phyloP scores from a whole-genome alignment of 2,888 invertebrate species.

The Caenorhabditis wallacei region DNA sequence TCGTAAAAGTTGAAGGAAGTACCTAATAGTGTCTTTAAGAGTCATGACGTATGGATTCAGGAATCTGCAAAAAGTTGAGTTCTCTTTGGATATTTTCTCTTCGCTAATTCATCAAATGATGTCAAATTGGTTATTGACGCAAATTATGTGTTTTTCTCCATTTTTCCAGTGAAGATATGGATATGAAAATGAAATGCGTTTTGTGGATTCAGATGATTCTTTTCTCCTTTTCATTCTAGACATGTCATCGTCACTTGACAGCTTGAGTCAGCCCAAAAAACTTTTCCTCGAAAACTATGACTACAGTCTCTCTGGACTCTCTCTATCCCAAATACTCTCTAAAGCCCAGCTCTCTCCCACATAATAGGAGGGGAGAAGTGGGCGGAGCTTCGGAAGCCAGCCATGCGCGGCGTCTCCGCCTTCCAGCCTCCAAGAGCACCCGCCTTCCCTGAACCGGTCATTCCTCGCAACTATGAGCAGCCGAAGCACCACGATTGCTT shows the following conservation, averaged over 20 bases:
- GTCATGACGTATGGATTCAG: slow-evolving; percentile 14
- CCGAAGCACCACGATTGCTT: slow-evolving; percentile 65
- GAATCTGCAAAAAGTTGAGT: slow-evolving; percentile 8
- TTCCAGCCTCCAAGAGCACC: slow-evolving; percentile 35
- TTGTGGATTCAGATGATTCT: slow-evolving; percentile 8
- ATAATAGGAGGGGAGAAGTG: slow-evolving; percentile 17
- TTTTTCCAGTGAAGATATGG: neutral
- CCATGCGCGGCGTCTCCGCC: slow-evolving; percentile 57
- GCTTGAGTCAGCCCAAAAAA: neutral
- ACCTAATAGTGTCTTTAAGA: slow-evolving; percentile 2
- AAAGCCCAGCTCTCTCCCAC: neutral
- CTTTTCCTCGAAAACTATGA: slow-evolving; percentile 13
- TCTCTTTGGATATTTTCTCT: neutral
- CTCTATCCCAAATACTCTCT: slow-evolving; percentile 1
- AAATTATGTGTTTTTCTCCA: slow-evolving; percentile 1
- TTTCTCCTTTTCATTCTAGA: slow-evolving; percentile 2
- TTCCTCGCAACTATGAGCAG: slow-evolving; percentile 70
- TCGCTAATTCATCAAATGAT: slow-evolving; percentile 27
- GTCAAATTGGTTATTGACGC: slow-evolving; percentile 6
- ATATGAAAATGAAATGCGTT: neutral
- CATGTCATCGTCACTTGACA: slow-evolving; percentile 39
- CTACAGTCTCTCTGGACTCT: slow-evolving; percentile 37
- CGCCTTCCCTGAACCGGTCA: slow-evolving; percentile 53
- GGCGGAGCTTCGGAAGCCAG: slow-evolving; percentile 47
- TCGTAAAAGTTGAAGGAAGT: slow-evolving; percentile 34